Base-by-base conservation (phyloP, 2,797 vertebrate genomes). In the Bovichtus variegatus region DNA sequence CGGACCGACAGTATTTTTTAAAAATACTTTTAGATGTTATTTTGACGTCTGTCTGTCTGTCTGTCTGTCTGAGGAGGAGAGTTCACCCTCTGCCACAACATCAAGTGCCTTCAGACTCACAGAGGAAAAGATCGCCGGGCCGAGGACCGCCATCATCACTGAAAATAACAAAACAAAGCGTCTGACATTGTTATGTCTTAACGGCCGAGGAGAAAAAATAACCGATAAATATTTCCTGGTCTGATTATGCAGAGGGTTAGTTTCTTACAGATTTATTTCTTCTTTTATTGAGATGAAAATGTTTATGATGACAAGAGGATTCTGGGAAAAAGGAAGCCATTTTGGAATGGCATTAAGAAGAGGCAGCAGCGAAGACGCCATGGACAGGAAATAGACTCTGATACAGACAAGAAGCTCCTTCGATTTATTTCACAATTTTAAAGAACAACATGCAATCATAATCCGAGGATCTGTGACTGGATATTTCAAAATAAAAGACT, bases 91-190 rank as follows among this genome's bases (percentile, higher is more conserved):
- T 66, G 89, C 87, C 82, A 73, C 74, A 75, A 90, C 80, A 89
- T 84, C 76, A 92, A 93, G 92, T 93, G 92, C 92, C 92, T 93
- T 93, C 86, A 87, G 69, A 84, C 65, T 72, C 57, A 13, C 34
- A 81, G 75, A 78, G 69, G 49, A 47, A 25, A 29, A 25, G 18
- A 43, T 6, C 7, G 9, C 31, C 18, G 36, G 25, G 51, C 61
- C 25, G 7, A 40, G n/a, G 61, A 63, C 44, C 27, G 6, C 23
- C 9, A 27, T 53, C 16, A 12, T 18, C 66, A 38, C 3, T 29
- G 0, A 34, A 3, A 9, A 13, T n/a, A 54, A 31, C 19, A 15
- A 4, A 64, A 43, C 29, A 29, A 29, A 25, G 4, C 6, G 2
- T 55, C 5, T 4, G 62, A 63, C 46, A 10, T 71, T 11, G 0